A percentile compares a stretch with the other conserved stretches of the same genome.
phyloP scores from a whole-genome alignment of 2,797 vertebrate species.

The Apogon talboti region DNA sequence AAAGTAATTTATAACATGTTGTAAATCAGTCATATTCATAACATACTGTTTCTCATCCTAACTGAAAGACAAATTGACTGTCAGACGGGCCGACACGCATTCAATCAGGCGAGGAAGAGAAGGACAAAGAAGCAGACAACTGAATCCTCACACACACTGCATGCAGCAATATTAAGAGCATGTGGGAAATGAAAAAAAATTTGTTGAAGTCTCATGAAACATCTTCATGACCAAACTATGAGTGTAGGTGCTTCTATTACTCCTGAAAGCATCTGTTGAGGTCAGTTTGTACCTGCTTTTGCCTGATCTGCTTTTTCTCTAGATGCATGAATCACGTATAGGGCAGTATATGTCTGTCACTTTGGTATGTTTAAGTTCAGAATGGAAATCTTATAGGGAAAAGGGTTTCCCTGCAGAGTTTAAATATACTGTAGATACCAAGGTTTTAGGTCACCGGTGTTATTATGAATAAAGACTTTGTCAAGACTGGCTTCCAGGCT shows the following conservation, averaged over 20 bases:
- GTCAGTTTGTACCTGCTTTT: conserved; percentile 35
- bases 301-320: conserved; percentile 44
- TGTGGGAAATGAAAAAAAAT: conserved; percentile 37
- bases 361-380: conserved; percentile 52
- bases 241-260: conserved; percentile 29
- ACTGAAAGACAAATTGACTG: neutral
- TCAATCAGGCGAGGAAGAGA: neutral
- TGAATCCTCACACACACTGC: conserved; percentile 9
- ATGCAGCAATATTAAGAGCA: conserved; percentile 35
- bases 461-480: neutral
- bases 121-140: conserved; percentile 6
- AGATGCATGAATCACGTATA: conserved; percentile 20
- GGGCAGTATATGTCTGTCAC: conserved; percentile 49
- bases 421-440: conserved; percentile 1
- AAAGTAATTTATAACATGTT: too few relatives aligned
- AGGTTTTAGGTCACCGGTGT: too few relatives aligned
- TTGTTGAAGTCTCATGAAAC: conserved; percentile 26
- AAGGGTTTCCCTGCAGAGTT: too few relatives aligned
- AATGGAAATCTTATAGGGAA: too few relatives aligned
- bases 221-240: conserved; percentile 31
- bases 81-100: conserved; percentile 4
- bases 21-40: too few relatives aligned
- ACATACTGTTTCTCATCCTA: too few relatives aligned
- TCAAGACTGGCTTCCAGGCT: neutral
- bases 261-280: conserved; percentile 24